A percentile compares a stretch with the other conserved stretches of the same genome.
phyloP scores from a whole-genome alignment of 2,797 vertebrate genomes.

The Lacerta bilineata region DNA sequence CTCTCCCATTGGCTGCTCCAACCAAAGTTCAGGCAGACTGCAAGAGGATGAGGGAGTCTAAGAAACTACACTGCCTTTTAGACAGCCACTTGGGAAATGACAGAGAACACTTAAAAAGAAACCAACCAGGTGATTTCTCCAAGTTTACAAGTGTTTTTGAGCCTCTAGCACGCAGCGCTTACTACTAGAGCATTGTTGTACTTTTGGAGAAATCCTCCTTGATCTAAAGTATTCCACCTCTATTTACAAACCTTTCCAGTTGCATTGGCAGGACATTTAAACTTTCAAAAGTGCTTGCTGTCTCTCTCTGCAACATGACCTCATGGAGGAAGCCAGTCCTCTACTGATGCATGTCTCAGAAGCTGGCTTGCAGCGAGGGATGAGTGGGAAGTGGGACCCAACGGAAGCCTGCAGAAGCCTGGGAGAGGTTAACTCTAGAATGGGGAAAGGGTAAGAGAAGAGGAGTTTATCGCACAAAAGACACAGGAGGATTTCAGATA shows the following conservation, averaged over 20 bases:
- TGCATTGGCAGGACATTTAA: background rate
- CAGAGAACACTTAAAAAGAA: background rate
- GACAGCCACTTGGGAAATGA: background rate
- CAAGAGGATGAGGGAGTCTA: background rate
- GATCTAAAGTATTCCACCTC: background rate
- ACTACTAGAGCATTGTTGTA: background rate
- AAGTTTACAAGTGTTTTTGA: background rate
- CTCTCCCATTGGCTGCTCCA: background rate
- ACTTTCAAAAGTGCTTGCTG: background rate
- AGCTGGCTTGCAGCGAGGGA: background rate
- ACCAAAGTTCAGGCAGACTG: background rate
- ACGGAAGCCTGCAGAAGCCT: background rate
- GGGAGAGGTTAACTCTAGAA: background rate
- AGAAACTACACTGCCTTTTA: background rate
- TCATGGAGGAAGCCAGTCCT: background rate
- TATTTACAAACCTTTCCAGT: slow-evolving; percentile 9
- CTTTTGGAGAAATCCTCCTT: background rate
- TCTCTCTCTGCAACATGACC: background rate
- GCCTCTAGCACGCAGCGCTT: background rate
- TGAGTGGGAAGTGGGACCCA: background rate
- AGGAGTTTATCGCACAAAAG: background rate
- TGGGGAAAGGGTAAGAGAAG: too few relatives aligned
- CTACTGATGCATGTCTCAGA: background rate
- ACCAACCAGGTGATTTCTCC: background rate
- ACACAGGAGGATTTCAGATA: background rate